These are phyloP conservation scores for Desmophyllum pertusum DNA, from an alignment of 92 coral and sea anemone species.

Conservation along the genomic window DNA sequence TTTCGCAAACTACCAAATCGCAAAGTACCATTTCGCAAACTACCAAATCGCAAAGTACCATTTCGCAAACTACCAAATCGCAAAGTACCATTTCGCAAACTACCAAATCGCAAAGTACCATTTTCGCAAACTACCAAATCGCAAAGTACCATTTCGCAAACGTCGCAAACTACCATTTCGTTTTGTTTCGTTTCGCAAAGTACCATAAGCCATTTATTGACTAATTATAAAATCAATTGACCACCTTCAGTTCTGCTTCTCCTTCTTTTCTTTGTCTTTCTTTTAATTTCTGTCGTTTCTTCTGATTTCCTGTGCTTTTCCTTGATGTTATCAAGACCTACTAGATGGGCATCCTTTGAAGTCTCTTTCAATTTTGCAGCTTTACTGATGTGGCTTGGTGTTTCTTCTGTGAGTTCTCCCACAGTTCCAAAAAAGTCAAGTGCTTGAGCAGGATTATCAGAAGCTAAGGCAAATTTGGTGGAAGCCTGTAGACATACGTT, in stretches of 20 bases:
- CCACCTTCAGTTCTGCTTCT: conserved; percentile 7
- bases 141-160: too few relatives aligned
- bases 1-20: too few relatives aligned
- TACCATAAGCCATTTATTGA: too few relatives aligned
- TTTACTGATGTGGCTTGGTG: neutral
- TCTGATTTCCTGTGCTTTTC: neutral
- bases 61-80: too few relatives aligned
- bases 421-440: conserved; percentile 86
- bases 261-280: conserved; percentile 23
- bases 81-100: too few relatives aligned
- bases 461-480: conserved; percentile 10
- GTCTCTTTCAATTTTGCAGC: neutral
- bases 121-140: too few relatives aligned
- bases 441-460: conserved; percentile 63
- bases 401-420: neutral
- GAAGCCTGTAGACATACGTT: neutral
- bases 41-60: too few relatives aligned
- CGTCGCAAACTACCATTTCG: too few relatives aligned
- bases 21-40: too few relatives aligned
- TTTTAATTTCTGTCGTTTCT: conserved; percentile 14
- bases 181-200: too few relatives aligned
- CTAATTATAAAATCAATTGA: too few relatives aligned
- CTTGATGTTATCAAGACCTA: neutral
- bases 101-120: too few relatives aligned
- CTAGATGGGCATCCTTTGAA: neutral